Evolutionary conservation across 2,113 vertebrate species (phyloP), one percentile per base, ranked within the genome.

Genomic region (Rattus norvegicus): DNA sequence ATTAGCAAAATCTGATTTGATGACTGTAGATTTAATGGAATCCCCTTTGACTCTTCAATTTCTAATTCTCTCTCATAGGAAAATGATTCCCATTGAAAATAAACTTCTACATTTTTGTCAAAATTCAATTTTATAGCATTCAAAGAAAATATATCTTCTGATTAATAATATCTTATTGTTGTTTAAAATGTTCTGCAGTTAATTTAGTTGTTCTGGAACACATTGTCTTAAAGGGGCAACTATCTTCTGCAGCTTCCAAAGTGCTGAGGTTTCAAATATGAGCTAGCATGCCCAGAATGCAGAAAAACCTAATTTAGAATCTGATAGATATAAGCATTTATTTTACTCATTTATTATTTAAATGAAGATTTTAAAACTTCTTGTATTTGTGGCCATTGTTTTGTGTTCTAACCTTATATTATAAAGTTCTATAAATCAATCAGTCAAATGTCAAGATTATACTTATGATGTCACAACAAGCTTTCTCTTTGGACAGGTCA

Each of bases 51-150:
- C 4, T 76, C n/a, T 81, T 39, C 49, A 85, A 80, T 56, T 92
- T 85, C 4, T 77, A 69, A 72, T 65, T 39, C 10, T 14, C 54
- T 80, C 52, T 76, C 70, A 49, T 65, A 56, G 19, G 3, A 39
- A 56, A 70, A 14, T 2, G 75, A 69, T 61, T 91, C 90, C 0
- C 30, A n/a, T 1, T 63, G 19, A 70, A 85, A 92, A 88, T 70
- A 65, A 95, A 36, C 17, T 54, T 75, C n/a, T 89, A 65, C 17
- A 88, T 87, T 97, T 67, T 28, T 95, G 30, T 28, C 30, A 87
- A 75, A 63, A 52, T 22, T 86, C 11, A 73, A 52, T 70, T 84
- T 84, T 14, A 2, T n/a, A 30, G 19, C 16, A 70, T 92, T 72
- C 49, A 93, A 8, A 86, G 63, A 80, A 30, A 54, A 43, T 17